Base-by-base conservation (phyloP, 2,797 vertebrate genomes). In the Molossus alvarezi region DNA sequence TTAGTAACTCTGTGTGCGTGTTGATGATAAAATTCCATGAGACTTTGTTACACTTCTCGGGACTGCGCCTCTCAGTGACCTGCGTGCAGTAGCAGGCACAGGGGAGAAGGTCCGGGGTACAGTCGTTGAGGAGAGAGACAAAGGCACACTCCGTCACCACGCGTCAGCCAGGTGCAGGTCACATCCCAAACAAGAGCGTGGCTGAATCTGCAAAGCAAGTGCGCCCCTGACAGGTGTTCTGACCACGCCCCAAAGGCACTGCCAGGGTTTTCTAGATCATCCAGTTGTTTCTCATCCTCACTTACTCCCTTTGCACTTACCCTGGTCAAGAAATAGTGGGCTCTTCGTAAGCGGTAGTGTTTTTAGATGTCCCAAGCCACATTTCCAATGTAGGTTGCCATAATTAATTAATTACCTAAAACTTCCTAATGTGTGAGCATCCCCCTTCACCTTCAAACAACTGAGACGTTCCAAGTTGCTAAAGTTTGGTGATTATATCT, bases 321-420 rank as follows among this genome's bases (percentile, higher is more conserved):
- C 23, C 55, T 77, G 18, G n/a, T 29, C 37, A 75, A 84, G 14
- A 18, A 55, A 62, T 25, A 25, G 14, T 41, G 27, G 69, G 3
- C 4, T 87, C 55, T 48, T 64, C 60, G 27, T 88, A 72, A 76
- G 86, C 73, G 9, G 4, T n/a, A 79, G 29, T 4, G 29, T 83
- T n/a, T 53, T 73, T 53, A 83, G 23, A 67, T 69, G 51, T 72
- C 3, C 64, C 11, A 29, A 58, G 51, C 83, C 10, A 53, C 48
- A 71, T 87, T 64, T 88, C 41, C 9, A n/a, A 3, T 1, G 15
- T 71, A 91, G 6, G 13, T 51, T 41, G 13, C 12, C 67, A 83
- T 29, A 29, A 57, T 4, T n/a, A 92, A 85, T 21, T 71, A 41
- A 60, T 83, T 75, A 95, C 18, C 41, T 77, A 57, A 79, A 77